Evolutionary conservation across 2,113 vertebrate genomes (phyloP), one percentile per base, ranked within the genome.

Genomic region (Phylloscopus whistleri): DNA sequence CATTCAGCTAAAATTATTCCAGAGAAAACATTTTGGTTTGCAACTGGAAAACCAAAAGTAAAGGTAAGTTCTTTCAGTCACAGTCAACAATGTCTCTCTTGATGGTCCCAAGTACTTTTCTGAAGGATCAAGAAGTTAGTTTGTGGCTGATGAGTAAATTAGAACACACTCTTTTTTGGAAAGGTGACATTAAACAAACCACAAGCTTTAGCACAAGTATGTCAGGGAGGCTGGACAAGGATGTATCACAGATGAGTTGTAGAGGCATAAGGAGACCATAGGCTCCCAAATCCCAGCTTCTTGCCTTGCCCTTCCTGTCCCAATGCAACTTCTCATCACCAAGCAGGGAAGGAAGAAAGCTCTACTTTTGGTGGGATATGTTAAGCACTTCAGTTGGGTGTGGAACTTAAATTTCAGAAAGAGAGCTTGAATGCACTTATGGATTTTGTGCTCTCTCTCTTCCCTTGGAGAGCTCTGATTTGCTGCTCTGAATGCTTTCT

Each of bases 171-270:
- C 2, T 78, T 3, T 11, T 18, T 44, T 46, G 30, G 43, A 87
- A 49, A 39, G 53, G 37, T 28, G 17, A 31, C 48, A 30, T 83
- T 75, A 86, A 67, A 55, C 7, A 5, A 51, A 72, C n/a, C 9
- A 17, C 1, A 23, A 16, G 3, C n/a, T 89, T 55, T 46, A 56
- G 53, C 46, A 30, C 1, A 1, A 23, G 17, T 27, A 4, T 6
- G 6, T 74, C 24, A 41, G 21, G 27, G 35, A 6, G 9, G 11
- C 30, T 3, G 1, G 84, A 59, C 7, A 58, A 56, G 31, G 24
- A 28, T 3, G 0, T 41, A 24, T 6, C 31, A 35, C 0, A 3
- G 44, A 19, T 37, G 28, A 84, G 28, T 66, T 80, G 33, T 24
- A 84, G 59, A 74, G 53, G 44, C 3, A 1, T 31, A 31, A 84